These are phyloP conservation scores for Sardina pilchardus DNA, from an alignment of 2,113 vertebrate species.

Conservation along the genomic window DNA sequence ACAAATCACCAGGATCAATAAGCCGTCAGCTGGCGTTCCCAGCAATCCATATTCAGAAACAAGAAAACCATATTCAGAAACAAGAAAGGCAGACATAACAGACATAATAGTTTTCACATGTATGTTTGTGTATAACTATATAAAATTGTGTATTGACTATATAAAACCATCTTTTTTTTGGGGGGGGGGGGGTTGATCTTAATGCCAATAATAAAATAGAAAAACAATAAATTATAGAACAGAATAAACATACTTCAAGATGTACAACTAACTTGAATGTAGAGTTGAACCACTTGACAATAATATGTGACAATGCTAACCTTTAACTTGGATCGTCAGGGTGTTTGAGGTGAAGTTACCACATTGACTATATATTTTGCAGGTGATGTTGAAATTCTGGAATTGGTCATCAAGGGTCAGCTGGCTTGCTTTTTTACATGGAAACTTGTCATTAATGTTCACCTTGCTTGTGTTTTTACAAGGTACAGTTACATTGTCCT, in stretches of 20 bases:
- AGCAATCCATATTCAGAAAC: not conserved
- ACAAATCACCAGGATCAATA: constrained; percentile 54
- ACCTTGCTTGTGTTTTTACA: rapidly evolving
- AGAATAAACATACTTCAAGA: not conserved
- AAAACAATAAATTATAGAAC: too few relatives aligned
- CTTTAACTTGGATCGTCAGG: rapidly evolving
- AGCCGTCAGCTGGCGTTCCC: not conserved
- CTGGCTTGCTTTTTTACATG: rapidly evolving
- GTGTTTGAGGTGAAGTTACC: not conserved
- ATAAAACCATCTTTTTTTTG: too few relatives aligned
- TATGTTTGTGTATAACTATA: not conserved
- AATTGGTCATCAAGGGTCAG: not conserved
- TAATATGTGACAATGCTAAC: constrained; percentile 43
- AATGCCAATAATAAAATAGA: too few relatives aligned
- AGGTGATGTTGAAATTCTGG: not conserved
- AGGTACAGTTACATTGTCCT: rapidly evolving
- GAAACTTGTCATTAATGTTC: rapidly evolving
- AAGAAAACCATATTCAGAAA: not conserved
- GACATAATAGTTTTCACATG: too few relatives aligned
- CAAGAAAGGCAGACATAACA: not conserved
- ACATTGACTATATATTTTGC: constrained; percentile 30
- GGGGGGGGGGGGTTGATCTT: too few relatives aligned
- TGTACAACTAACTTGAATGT: not conserved
- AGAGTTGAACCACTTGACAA: not conserved
- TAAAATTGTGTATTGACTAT: too few relatives aligned